A percentile compares a stretch with the other conserved stretches of the same genome.
phyloP scores from a whole-genome alignment of 2,888 invertebrate genomes.

The Oligia fasciuncula region DNA sequence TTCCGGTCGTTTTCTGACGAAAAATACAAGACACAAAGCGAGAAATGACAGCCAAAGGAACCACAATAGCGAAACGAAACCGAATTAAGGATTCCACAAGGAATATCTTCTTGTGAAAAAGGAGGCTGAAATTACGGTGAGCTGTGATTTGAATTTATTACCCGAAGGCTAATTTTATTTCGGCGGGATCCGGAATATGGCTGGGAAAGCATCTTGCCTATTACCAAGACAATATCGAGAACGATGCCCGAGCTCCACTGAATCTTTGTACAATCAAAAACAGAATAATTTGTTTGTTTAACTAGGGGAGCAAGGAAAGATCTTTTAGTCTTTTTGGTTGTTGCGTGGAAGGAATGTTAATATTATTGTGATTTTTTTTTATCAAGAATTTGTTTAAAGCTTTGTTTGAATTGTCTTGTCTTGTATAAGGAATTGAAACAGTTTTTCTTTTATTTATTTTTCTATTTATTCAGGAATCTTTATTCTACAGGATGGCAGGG shows the following conservation, averaged over 20 bases:
- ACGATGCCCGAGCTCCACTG: constrained; percentile 73
- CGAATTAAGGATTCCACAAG: constrained; percentile 86
- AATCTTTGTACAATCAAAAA: constrained; percentile 80
- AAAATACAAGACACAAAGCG: constrained; percentile 75
- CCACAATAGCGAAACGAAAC: constrained; percentile 85
- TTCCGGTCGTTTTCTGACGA: constrained; percentile 37
- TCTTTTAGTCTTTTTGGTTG: constrained; percentile 57
- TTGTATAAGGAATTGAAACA: neutral
- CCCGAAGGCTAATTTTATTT: constrained; percentile 88
- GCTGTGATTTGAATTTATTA: constrained; percentile 89
- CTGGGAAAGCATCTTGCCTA: constrained; percentile 74
- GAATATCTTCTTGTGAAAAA: constrained; percentile 86
- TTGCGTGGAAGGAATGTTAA: constrained; percentile 59
- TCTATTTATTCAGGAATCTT: neutral
- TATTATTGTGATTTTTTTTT: constrained; percentile 45
- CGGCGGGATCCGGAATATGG: constrained; percentile 77
- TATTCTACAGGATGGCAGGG: neutral
- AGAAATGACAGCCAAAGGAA: constrained; percentile 80
- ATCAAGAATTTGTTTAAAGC: constrained; percentile 40
- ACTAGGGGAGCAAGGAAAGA: constrained; percentile 63
- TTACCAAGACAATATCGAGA: constrained; percentile 83
- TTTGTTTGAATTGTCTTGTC: constrained; percentile 23
- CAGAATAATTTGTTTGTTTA: constrained; percentile 71
- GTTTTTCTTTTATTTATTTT: neutral
- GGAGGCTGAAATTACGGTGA: constrained; percentile 85